A percentile compares a stretch with the other conserved stretches of the same genome.
phyloP scores from a whole-genome alignment of 2,113 vertebrate species.

The Perca fluviatilis region DNA sequence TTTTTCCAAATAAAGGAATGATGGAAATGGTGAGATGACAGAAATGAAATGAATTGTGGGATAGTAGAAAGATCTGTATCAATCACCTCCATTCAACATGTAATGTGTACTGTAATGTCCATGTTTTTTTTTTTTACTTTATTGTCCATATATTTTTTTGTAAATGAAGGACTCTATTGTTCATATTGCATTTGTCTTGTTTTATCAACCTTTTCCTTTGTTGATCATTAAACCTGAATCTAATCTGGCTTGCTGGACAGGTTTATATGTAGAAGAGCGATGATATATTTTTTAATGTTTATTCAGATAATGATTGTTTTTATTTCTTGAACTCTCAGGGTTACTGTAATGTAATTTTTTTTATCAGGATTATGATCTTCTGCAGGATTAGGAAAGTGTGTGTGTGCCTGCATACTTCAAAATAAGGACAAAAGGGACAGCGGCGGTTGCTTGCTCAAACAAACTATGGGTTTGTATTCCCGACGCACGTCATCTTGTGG shows the following conservation, averaged over 20 bases:
- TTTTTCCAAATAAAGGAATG: too few relatives aligned
- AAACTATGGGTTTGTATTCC: neutral
- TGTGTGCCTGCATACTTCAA: neutral
- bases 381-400: neutral
- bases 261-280: neutral
- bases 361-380: constrained; percentile 19
- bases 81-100: too few relatives aligned
- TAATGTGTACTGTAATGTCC: too few relatives aligned
- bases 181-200: neutral
- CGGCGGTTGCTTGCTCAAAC: neutral
- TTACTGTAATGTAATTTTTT: constrained; percentile 17
- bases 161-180: too few relatives aligned
- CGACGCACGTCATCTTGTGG: neutral
- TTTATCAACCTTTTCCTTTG: neutral
- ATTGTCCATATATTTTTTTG: too few relatives aligned
- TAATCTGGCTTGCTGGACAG: neutral
- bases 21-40: too few relatives aligned
- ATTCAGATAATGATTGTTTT: constrained; percentile 29
- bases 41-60: too few relatives aligned
- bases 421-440: neutral
- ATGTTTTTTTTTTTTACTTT: too few relatives aligned
- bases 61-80: too few relatives aligned
- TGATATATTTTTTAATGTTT: constrained; percentile 9
- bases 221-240: constrained; percentile 26
- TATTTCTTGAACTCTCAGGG: constrained; percentile 3